Conservation (phyloP, 1,140 invertebrate genomes). For the Saccostrea echinata region DNA sequence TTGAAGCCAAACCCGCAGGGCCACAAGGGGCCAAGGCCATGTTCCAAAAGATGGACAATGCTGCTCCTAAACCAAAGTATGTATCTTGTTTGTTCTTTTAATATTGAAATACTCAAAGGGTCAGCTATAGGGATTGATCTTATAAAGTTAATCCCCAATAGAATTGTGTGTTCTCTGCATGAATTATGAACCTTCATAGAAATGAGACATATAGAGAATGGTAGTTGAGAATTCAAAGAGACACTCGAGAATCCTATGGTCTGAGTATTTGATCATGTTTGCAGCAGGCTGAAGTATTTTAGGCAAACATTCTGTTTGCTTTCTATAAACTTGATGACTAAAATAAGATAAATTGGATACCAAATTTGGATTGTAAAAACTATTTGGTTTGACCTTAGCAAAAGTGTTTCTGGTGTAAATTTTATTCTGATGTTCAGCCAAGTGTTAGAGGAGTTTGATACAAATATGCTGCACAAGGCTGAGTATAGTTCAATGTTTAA, state of each 20-base stretch:
- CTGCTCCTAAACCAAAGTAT: slow-evolving; percentile 73
- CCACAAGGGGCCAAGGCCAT: slow-evolving; percentile 73
- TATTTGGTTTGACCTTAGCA: not conserved
- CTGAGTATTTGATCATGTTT: slow-evolving; percentile 17
- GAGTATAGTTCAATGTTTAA: not conserved
- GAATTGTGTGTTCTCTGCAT: not conserved
- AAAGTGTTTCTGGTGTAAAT: not conserved
- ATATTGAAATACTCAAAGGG: not conserved
- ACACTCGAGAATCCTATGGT: not conserved
- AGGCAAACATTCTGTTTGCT: not conserved
- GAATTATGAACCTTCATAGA: not conserved
- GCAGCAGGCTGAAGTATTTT: not conserved
- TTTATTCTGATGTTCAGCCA: not conserved
- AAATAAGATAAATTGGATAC: slow-evolving; percentile 7
- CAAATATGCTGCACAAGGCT: not conserved
- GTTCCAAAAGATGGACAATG: slow-evolving; percentile 77
- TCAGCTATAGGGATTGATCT: not conserved
- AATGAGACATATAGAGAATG: not conserved
- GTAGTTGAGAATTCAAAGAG: not conserved
- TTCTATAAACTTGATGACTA: not conserved
- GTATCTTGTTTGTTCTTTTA: slow-evolving; percentile 45
- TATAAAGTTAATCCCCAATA: not conserved
- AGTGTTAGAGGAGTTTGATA: not conserved
- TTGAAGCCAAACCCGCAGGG: slow-evolving; percentile 71
- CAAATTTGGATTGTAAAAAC: not conserved